A percentile compares a stretch with the other conserved stretches of the same genome.
Conservation (phyloP, 2,888 invertebrate genomes). For the Caenorhabditis imperialis region DNA sequence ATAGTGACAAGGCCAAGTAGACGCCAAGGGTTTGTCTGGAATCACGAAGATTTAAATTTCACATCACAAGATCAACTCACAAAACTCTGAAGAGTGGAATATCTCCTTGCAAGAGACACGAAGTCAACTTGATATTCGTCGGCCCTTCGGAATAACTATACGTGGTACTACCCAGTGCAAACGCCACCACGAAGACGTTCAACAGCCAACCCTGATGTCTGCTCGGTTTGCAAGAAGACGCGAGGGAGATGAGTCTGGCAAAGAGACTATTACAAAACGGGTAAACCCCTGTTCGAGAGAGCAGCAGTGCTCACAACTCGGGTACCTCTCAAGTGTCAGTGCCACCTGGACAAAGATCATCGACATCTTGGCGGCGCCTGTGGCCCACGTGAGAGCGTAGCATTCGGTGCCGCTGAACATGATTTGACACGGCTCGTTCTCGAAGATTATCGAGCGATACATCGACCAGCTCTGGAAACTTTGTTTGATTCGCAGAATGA, state of each 20-base stretch:
- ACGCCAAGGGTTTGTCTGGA: constrained; percentile 26
- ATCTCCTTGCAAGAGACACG: constrained; percentile 25
- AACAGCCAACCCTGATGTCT: constrained; percentile 11
- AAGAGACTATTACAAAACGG: constrained; percentile 12
- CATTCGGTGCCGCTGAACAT: constrained; percentile 27
- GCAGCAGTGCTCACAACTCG: neutral
- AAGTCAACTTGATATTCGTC: constrained; percentile 2
- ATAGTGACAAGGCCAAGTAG: constrained; percentile 2
- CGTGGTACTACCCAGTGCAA: neutral
- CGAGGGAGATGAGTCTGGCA: constrained; percentile 12
- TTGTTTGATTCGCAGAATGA: neutral
- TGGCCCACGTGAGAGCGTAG: constrained; percentile 29
- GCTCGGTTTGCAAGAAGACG: constrained; percentile 1
- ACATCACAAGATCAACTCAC: constrained; percentile 7
- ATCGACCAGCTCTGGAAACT: constrained; percentile 32
- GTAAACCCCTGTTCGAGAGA: neutral
- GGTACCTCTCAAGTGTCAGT: constrained; percentile 27
- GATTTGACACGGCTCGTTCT: constrained; percentile 1
- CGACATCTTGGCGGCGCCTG: constrained; percentile 20
- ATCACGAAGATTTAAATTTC: neutral
- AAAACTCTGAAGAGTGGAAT: constrained; percentile 28
- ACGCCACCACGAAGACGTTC: constrained; percentile 6
- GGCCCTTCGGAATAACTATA: constrained; percentile 34
- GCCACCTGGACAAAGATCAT: constrained; percentile 32
- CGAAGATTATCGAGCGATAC: constrained; percentile 32